Evolutionary conservation across 2,113 vertebrate genomes (phyloP).

Genomic region (Tor tambroides): DNA sequence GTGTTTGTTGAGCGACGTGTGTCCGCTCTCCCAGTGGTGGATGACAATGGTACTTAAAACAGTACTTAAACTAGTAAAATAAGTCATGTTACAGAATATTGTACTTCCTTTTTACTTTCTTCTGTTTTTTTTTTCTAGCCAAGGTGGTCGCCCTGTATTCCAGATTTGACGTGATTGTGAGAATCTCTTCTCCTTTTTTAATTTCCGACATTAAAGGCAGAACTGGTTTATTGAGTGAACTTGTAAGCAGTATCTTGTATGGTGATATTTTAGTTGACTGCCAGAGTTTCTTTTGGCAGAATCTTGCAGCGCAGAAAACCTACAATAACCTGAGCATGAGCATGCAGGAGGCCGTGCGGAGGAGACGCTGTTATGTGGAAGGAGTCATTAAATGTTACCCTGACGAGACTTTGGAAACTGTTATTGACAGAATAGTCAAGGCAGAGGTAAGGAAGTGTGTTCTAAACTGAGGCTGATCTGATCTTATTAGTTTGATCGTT

Average conservation of each 20-base stretch:
- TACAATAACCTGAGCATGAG: constrained; percentile 93
- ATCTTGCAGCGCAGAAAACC: constrained; percentile 90
- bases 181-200: constrained; percentile 56
- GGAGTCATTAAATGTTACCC: constrained; percentile 91
- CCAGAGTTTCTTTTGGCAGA: constrained; percentile 57
- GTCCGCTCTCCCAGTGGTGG: constrained; percentile 90
- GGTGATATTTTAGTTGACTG: neutral
- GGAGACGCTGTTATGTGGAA: constrained; percentile 80
- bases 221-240: neutral
- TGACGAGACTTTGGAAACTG: constrained; percentile 83
- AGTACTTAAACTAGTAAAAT: neutral
- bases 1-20: constrained; percentile 92
- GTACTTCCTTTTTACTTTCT: neutral
- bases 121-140: constrained; percentile 70
- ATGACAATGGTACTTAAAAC: constrained; percentile 56
- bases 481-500: neutral
- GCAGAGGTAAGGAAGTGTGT: constrained; percentile 80
- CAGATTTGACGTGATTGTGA: constrained; percentile 95
- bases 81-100: neutral
- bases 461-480: neutral
- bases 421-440: constrained; percentile 85
- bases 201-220: neutral
- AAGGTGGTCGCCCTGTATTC: constrained; percentile 93
- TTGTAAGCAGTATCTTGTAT: neutral
- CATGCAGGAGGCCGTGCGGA: constrained; percentile 81